Percentiles rank a stretch among this genome's conserved stretches.
Evolutionary conservation across 2,888 invertebrate species (phyloP).

Genomic region (Euzetes globulus): DNA sequence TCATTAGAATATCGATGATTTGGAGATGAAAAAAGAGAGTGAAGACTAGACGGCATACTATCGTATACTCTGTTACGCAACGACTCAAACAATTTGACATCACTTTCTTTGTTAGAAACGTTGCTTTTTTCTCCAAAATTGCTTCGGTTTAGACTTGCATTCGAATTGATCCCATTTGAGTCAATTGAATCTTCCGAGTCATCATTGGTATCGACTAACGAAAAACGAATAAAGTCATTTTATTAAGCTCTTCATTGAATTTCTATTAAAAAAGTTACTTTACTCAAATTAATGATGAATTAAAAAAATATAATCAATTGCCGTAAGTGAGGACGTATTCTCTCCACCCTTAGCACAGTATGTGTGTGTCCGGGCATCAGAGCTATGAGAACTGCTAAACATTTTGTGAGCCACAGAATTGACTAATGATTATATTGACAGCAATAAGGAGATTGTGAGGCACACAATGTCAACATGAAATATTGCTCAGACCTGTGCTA

Average conservation of each 20-base stretch:
- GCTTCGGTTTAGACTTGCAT: background rate
- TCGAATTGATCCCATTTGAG: background rate
- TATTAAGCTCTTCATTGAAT: background rate
- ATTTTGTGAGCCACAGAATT: constrained; percentile 11
- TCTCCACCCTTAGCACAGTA: constrained; percentile 7
- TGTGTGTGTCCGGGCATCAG: constrained; percentile 14
- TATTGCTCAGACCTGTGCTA: constrained; percentile 31
- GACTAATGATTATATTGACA: constrained; percentile 33
- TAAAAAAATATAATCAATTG: constrained; percentile 17
- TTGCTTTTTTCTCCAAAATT: constrained; percentile 6
- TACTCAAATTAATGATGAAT: background rate
- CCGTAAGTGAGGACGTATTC: background rate
- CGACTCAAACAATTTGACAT: background rate
- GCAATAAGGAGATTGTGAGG: constrained; percentile 26
- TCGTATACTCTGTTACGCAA: constrained; percentile 16
- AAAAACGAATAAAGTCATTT: background rate
- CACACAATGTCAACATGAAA: constrained; percentile 34
- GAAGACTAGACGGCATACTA: constrained; percentile 19
- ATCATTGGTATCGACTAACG: background rate
- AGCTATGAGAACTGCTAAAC: background rate
- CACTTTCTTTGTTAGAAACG: background rate
- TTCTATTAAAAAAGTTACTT: background rate
- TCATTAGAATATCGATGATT: constrained; percentile 7
- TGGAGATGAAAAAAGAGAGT: background rate
- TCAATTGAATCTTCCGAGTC: background rate